Evolutionary conservation across 2,113 vertebrate species (phyloP).

Genomic region (Pedetes capensis): DNA sequence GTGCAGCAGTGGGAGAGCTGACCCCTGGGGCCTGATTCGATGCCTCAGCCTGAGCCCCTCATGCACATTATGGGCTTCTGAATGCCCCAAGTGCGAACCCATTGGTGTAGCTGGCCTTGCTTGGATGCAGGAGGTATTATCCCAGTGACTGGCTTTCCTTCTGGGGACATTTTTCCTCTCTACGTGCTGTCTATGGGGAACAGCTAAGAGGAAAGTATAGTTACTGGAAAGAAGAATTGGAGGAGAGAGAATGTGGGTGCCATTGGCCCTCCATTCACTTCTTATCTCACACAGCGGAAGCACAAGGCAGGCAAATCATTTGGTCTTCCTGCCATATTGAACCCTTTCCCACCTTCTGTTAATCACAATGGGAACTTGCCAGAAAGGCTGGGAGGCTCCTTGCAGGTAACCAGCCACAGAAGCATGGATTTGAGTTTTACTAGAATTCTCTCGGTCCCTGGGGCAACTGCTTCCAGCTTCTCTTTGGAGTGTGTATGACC

Average conservation of each 20-base stretch:
- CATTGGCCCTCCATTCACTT: accelerated
- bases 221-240: not conserved
- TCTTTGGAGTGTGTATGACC: not conserved
- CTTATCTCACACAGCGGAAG: accelerated
- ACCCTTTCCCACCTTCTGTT: accelerated
- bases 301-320: accelerated
- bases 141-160: accelerated
- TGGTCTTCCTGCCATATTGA: accelerated
- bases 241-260: accelerated
- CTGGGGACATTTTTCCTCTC: not conserved
- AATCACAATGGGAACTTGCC: accelerated
- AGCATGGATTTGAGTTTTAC: accelerated
- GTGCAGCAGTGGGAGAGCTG: not conserved
- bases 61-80: accelerated
- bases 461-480: accelerated
- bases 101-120: no score
- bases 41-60: not conserved
- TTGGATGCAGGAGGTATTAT: not conserved
- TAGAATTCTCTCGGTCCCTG: not conserved
- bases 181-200: not conserved
- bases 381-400: accelerated
- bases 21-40: not conserved
- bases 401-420: no score
- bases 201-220: accelerated
- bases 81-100: no score